Base-by-base conservation (phyloP, 2,888 invertebrate species). In the Monopis laevigella region DNA sequence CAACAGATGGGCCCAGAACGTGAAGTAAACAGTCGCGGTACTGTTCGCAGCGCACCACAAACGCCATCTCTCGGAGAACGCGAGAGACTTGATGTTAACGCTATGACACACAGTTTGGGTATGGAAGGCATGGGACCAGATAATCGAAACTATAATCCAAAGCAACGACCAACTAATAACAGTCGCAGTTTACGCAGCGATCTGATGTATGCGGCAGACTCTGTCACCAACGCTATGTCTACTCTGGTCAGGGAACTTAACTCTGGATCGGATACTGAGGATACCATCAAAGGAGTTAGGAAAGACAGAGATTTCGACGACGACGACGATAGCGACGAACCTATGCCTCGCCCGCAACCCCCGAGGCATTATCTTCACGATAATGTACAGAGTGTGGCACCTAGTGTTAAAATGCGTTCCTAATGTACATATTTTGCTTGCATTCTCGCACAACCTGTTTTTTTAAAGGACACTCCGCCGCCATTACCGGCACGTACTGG, bases 171-270 rank as follows among this genome's bases (percentile, higher is more conserved):
- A 1, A 80, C 78, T 0, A 78, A 73, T 17, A 78, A 80, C 59
- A 73, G 72, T 63, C 82, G 90, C 54, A 89, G 86, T 51, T 84
- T 92, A 40, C 83, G 92, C 56, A 92, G 93, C 61, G 96, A 96
- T 72, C 85, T 98, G 42, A 84, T 98, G 51, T 92, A 93, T 59
- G 97, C 98, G 35, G 98, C 98, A 32, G 98, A 98, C 75, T 96
- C 95, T 18, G 97, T 98, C 52, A 97, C 98, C 46, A 94, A 94
- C 74, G 98, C 98, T 46, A 98, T 98, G 96, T 96, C 96, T 24
- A 94, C 95, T 17, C 86, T 98, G 53, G 98, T 98, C 53, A 86
- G 94, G 68, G 98, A 98, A 82, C 86, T 98, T 41, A 96, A 97
- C 75, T 92, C 94, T 82, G 93, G 78, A 44, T 80, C 78, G 41